These are phyloP conservation scores for Dolichotis patagonum DNA, from an alignment of 2,113 vertebrate genomes.

Conservation along the genomic window DNA sequence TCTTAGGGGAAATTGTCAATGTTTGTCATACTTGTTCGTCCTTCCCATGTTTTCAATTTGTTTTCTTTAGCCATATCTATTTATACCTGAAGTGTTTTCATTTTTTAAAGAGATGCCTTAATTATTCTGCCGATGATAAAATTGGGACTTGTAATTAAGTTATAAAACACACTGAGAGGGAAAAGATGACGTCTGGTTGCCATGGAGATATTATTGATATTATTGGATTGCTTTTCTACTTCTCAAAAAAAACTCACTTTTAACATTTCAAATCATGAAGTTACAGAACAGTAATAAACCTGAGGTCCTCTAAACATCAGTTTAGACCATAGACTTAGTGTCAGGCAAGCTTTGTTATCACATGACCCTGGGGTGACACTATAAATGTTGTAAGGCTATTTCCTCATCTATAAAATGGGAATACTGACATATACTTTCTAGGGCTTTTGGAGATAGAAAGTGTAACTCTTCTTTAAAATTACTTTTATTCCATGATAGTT, in stretches of 20 bases:
- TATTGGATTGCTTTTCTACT: conserved; percentile 2
- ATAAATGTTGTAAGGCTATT: not conserved
- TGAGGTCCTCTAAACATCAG: not conserved
- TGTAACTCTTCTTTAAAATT: not conserved
- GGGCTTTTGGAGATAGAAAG: not conserved
- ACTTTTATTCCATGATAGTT: not conserved
- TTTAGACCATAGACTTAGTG: not conserved
- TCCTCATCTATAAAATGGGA: not conserved
- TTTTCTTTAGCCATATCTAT: conserved; percentile 70
- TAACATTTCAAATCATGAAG: conserved; percentile 46
- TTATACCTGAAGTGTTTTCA: conserved; percentile 58
- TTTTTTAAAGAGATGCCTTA: conserved; percentile 31
- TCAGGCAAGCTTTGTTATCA: not conserved
- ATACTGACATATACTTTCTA: not conserved
- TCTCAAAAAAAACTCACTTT: conserved; percentile 19
- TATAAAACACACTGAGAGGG: not conserved
- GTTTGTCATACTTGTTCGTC: not conserved
- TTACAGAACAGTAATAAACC: not conserved
- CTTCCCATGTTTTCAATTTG: conserved; percentile 62
- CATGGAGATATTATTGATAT: conserved; percentile 17
- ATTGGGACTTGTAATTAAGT: conserved; percentile 45
- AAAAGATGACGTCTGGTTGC: not conserved
- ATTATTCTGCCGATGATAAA: conserved; percentile 29
- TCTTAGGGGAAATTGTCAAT: conserved; percentile 82
- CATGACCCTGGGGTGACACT: not conserved